Base-by-base conservation (phyloP, 2,888 invertebrate species). In the Ormia ochracea region DNA sequence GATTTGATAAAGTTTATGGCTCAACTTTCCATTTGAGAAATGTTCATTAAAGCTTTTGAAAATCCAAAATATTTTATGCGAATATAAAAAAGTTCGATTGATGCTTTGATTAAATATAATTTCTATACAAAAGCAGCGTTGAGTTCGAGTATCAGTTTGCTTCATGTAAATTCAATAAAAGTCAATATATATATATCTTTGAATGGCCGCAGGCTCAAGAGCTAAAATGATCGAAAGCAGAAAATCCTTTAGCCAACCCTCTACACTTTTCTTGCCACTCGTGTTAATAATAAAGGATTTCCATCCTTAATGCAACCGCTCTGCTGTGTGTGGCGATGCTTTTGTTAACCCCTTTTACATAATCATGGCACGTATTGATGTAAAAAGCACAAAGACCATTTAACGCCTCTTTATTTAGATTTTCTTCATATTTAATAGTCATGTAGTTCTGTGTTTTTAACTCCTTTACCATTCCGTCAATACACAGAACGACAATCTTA, bases 321-420 rank as follows among this genome's bases (percentile, higher is more conserved):
- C 1, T 9, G 4, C 4, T 31, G 36, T 26, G 6, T 38, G 31
- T 43, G 14, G 21, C 31, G 41, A 12, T 54, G 33, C 36, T 33
- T 12, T 69, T 14, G 12, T 75, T 48, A 61, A 76, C 61, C 61
- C 75, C 61, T 76, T 69, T 76, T 76, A 48, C 54, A n/a, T 19
- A 76, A 69, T 76, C 75, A 48, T 38, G 45, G 61, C 75, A 76
- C 75, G 75, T 76, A 61, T 59, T 45, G 66, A 54, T 33, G 69
- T 76, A 76, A 76, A 54, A 56, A 70, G n/a, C 38, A 23, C 70
- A 65, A 70, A 77, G 41, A 56, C 70, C 77, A 65, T 70, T 77
- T 70, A 77, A 70, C 70, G 77, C 65, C 77, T 77, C 65, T 52
- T 76, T 70, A 33, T 58, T 19, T 5, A 58, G 21, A 61, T 38